Base-by-base conservation (phyloP, 2,113 vertebrate species). In the Taurulus bubalis region DNA sequence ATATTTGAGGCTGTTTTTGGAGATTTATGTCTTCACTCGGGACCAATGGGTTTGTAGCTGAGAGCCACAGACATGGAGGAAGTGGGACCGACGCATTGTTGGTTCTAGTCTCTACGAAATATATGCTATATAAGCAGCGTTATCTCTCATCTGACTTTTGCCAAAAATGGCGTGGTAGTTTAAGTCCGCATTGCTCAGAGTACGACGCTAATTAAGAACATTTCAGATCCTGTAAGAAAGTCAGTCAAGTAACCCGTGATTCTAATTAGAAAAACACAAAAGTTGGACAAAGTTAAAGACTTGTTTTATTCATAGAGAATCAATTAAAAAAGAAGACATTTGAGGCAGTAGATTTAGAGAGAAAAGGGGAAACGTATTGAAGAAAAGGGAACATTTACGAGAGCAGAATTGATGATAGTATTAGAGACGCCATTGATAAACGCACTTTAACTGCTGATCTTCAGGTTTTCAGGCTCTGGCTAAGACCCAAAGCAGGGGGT, bases 371-470 rank as follows among this genome's bases (percentile, higher is more conserved):
- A 28, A 40, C 3, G 4, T 8, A 38, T 59, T 59, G 26, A 45
- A 38, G 40, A 55, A 47, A 42, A 38, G 40, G 6, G 14, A 70
- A 59, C 32, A 66, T 63, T 66, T 36, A 4, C 75, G 38, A 28
- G 7, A 59, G 36, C 49, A 75, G 38, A 45, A 7, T 36, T 45
- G 60, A 12, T 26, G 38, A 49, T 8, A 18, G 2, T n/a, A 14
- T 51, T 74, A 26, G 6, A 49, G 18, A 56, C 6, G 3, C 11
- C 4, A 45, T 63, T 71, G 9, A 78, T 75, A 14, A 55, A 55
- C 34, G 65, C 30, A 59, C 0, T 70, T 80, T 47, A n/a, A n/a
- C 53, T 80, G 73, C 58, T 80, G 72, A 82, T 84, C 49, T 45
- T 62, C 1, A 56, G 20, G 6, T 82, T 47, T 67, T 56, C 20